Conservation (phyloP, 2,888 invertebrate species). For the Mayetiola destructor region DNA sequence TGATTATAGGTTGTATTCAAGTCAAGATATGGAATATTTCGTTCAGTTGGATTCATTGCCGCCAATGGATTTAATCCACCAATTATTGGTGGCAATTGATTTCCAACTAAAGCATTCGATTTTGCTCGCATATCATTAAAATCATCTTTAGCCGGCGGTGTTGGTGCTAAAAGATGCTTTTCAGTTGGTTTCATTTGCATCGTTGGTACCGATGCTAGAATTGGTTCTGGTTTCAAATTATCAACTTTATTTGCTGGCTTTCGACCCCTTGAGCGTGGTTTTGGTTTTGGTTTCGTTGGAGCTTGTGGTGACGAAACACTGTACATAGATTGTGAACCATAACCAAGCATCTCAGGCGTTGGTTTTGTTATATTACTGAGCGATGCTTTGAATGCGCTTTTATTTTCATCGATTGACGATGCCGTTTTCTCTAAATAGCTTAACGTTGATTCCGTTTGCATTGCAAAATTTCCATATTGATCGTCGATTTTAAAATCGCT, state of each 20-base stretch:
- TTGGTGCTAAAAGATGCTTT: neutral
- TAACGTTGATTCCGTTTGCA: slow-evolving; percentile 15
- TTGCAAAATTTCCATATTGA: neutral
- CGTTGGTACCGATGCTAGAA: neutral
- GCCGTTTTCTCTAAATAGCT: slow-evolving; percentile 16
- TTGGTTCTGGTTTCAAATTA: neutral
- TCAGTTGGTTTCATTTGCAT: neutral
- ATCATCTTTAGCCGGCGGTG: neutral
- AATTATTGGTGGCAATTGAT: neutral
- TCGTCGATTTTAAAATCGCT: slow-evolving; percentile 1
- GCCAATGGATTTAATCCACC: neutral
- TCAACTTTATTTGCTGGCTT: slow-evolving; percentile 6
- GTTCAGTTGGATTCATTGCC: neutral
- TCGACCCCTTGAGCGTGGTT: slow-evolving; percentile 12
- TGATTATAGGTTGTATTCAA: slow-evolving; percentile 3
- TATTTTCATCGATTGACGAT: slow-evolving; percentile 16
- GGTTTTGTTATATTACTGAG: slow-evolving; percentile 16
- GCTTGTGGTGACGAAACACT: neutral
- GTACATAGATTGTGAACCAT: neutral
- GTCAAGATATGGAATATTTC: neutral
- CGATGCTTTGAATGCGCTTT: slow-evolving; percentile 17
- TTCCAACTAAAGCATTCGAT: neutral
- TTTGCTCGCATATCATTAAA: neutral
- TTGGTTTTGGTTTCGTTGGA: slow-evolving; percentile 15
- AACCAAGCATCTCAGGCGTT: neutral